Conservation (phyloP, 2,797 vertebrate genomes). For the Lithobates sylvaticus region DNA sequence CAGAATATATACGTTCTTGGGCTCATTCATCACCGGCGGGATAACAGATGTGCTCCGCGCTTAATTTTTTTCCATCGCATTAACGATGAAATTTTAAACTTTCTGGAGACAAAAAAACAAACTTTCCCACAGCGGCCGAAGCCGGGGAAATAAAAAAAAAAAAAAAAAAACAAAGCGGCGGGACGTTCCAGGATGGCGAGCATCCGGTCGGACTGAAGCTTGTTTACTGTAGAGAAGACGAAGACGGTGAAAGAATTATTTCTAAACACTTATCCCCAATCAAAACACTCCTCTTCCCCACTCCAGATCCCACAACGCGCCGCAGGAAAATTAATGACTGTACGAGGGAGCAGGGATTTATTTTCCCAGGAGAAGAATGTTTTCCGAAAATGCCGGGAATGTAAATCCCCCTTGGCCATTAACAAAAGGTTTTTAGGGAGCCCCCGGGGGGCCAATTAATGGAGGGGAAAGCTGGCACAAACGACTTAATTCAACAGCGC, state of each 20-base stretch:
- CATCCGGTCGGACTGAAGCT: background rate
- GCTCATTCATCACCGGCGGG: background rate
- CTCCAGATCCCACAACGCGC: background rate
- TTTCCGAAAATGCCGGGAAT: slow-evolving; percentile 8
- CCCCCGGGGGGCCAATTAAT: slow-evolving; percentile 22
- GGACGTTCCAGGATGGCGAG: no score
- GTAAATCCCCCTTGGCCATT: background rate
- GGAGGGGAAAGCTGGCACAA: background rate
- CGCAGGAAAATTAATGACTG: background rate
- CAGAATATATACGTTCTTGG: background rate
- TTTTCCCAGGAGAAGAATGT: slow-evolving; percentile 28
- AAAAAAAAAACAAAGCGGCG: no score
- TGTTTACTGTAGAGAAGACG: background rate
- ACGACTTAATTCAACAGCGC: background rate
- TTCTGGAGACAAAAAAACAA: slow-evolving; percentile 20
- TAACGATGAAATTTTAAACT: slow-evolving; percentile 9
- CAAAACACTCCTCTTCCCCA: slow-evolving; percentile 9
- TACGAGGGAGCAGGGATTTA: background rate
- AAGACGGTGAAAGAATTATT: background rate
- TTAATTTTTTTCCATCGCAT: background rate
- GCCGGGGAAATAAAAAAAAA: no score
- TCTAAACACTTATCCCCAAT: slow-evolving; percentile 26
- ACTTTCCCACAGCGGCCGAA: slow-evolving; percentile 37
- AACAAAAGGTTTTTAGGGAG: slow-evolving; percentile 5
- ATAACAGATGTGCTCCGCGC: background rate